Base-by-base conservation (phyloP, 2,888 invertebrate species). In the Xestia c-nigrum region DNA sequence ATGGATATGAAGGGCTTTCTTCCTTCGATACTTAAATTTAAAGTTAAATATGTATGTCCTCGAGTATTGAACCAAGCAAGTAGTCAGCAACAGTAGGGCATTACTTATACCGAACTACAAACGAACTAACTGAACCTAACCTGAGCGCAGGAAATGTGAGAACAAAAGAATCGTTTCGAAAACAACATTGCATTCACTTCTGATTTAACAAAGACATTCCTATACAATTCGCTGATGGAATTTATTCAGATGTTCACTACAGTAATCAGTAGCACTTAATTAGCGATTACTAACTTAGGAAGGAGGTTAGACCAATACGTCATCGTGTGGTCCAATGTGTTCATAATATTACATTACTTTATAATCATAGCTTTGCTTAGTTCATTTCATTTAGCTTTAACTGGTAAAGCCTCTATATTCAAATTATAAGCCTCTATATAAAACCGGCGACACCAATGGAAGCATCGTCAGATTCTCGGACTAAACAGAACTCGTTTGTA, bases 151-250 rank as follows among this genome's bases (percentile, higher is more conserved):
- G 90, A 93, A 93, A 92, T 89, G 86, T 89, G 90, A 87, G 85
- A 94, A 95, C 94, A 94, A 95, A 94, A 94, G 94, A 94, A 92
- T 92, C 90, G 89, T 89, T 91, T 92, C 89, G 87, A 92, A 92
- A 94, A 92, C 93, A 93, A 92, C 87, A 89, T 88, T 86, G 87
- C 88, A 87, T 87, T 86, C 85, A 87, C 85, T 88, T 89, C 80
- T 85, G 87, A 87, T 89, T 85, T 87, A 90, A 91, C 89, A 91
- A 91, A 89, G 90, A 86, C 87, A 89, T 85, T 88, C 85, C 84
- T 84, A 85, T 88, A 86, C 78, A 87, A 83, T 85, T 78, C 77
- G 76, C 74, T 84, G 74, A 85, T 82, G 85, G 84, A 85, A 87
- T 86, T 81, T 71, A 78, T 83, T 79, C 85, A 87, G 73, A 87